Percentiles rank a stretch among this genome's conserved stretches.
Conservation (phyloP, 1,140 invertebrate species). For the Thaumetopoea pityocampa region DNA sequence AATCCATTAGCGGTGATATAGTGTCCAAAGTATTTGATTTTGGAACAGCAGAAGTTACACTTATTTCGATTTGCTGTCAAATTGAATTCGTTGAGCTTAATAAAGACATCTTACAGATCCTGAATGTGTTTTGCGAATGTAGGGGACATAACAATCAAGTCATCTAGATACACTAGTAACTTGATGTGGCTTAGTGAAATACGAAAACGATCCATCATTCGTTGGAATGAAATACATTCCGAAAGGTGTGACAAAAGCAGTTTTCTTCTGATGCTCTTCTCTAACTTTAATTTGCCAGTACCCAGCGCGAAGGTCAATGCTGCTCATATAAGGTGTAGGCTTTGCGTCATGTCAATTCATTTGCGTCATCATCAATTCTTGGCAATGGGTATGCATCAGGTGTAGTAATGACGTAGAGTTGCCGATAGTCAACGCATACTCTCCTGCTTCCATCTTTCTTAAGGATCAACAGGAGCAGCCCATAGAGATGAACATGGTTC, state of each 20-base stretch:
- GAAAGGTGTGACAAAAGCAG: constrained; percentile 57
- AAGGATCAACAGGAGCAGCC: constrained; percentile 24
- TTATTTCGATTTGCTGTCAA: constrained; percentile 9
- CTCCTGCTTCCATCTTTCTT: constrained; percentile 38
- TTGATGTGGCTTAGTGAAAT: constrained; percentile 3
- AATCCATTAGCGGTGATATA: constrained; percentile 10
- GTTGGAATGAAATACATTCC: constrained; percentile 35
- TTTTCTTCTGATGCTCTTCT: constrained; percentile 38
- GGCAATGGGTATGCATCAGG: constrained; percentile 61
- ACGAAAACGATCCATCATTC: constrained; percentile 14
- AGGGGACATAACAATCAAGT: constrained; percentile 20
- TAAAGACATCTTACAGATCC: constrained; percentile 8
- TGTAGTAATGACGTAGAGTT: constrained; percentile 40
- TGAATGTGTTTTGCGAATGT: constrained; percentile 8
- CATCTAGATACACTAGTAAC: constrained; percentile 23
- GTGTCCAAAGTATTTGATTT: constrained; percentile 19
- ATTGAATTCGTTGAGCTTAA: constrained; percentile 7
- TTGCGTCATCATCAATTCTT: constrained; percentile 62
- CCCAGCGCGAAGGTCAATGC: constrained; percentile 23
- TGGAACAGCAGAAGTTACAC: constrained; percentile 11
- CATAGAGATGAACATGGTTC: constrained; percentile 22
- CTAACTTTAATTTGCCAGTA: constrained; percentile 39
- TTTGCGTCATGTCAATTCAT: constrained; percentile 37
- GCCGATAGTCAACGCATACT: constrained; percentile 52
- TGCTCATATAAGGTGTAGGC: constrained; percentile 34